phyloP scores from a whole-genome alignment of 2,797 vertebrate species.

The Rhinichthys osculus region DNA sequence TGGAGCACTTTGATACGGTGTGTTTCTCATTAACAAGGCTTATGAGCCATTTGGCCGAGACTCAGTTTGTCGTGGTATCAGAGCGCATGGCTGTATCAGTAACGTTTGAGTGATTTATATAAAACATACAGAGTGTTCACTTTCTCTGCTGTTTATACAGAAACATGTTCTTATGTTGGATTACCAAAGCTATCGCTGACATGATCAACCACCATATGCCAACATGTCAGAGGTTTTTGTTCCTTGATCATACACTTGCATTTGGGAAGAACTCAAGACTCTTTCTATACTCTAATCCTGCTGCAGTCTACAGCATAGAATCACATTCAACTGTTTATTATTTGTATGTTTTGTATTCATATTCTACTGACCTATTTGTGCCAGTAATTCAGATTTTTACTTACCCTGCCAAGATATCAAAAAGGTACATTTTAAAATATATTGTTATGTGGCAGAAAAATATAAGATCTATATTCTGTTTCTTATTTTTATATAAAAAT shows the following conservation, averaged over 20 bases:
- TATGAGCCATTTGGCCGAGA: conserved; percentile 27
- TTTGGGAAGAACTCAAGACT: not conserved
- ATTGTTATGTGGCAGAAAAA: not conserved
- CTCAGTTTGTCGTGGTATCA: not conserved
- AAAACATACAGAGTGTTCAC: conserved; percentile 18
- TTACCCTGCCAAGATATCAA: not conserved
- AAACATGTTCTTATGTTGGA: conserved; percentile 36
- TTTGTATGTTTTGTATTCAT: conserved; percentile 2
- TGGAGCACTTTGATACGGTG: conserved; percentile 38
- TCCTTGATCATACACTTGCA: not conserved
- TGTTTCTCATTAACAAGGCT: conserved; percentile 55
- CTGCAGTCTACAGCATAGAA: not conserved
- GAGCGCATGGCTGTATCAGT: conserved; percentile 5
- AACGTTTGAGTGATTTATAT: conserved; percentile 33
- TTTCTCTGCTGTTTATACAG: conserved; percentile 12
- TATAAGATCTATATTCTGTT: not conserved
- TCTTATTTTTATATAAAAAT: not conserved
- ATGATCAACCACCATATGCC: conserved; percentile 33
- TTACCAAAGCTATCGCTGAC: conserved; percentile 29
- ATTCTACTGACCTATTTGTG: not conserved
- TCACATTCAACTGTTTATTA: too few relatives aligned
- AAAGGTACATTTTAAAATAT: not conserved
- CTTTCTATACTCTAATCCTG: not conserved
- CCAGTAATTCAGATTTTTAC: too few relatives aligned
- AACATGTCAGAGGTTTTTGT: conserved; percentile 36